These are phyloP conservation scores for Cetonia aurata DNA, from an alignment of 2,888 invertebrate species.

Conservation along the genomic window DNA sequence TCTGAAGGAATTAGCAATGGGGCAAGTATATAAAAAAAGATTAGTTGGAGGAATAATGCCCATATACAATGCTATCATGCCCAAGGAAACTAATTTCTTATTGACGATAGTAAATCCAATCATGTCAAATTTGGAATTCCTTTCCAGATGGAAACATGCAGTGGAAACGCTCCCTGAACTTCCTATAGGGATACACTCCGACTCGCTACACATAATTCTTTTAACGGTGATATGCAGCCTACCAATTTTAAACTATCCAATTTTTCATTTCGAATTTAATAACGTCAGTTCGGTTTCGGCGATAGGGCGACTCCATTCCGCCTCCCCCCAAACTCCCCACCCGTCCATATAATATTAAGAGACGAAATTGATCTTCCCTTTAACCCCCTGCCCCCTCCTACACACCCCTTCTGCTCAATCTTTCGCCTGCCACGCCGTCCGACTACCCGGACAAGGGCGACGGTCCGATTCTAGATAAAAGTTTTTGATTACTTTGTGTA, in stretches of 20 bases:
- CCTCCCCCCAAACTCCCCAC: not conserved
- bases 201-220: slow-evolving; percentile 56
- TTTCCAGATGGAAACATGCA: too few relatives aligned
- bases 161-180: too few relatives aligned
- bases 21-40: too few relatives aligned
- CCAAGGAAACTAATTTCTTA: too few relatives aligned
- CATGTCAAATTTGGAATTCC: too few relatives aligned
- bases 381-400: slow-evolving; percentile 39
- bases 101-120: too few relatives aligned
- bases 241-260: slow-evolving; percentile 68
- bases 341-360: slow-evolving; percentile 65
- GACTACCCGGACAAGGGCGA: slow-evolving; percentile 50
- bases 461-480: slow-evolving; percentile 62
- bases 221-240: slow-evolving; percentile 56
- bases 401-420: too few relatives aligned
- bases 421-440: slow-evolving; percentile 55
- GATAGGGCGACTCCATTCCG: slow-evolving; percentile 59
- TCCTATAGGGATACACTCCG: too few relatives aligned
- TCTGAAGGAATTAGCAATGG: too few relatives aligned
- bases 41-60: too few relatives aligned
- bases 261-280: slow-evolving; percentile 68
- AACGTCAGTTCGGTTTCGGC: slow-evolving; percentile 63
- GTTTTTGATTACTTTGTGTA: slow-evolving; percentile 64
- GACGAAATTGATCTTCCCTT: slow-evolving; percentile 64
- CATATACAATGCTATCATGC: too few relatives aligned